Conservation (phyloP, 2,797 vertebrate genomes). For the Euthynnus affinis region DNA sequence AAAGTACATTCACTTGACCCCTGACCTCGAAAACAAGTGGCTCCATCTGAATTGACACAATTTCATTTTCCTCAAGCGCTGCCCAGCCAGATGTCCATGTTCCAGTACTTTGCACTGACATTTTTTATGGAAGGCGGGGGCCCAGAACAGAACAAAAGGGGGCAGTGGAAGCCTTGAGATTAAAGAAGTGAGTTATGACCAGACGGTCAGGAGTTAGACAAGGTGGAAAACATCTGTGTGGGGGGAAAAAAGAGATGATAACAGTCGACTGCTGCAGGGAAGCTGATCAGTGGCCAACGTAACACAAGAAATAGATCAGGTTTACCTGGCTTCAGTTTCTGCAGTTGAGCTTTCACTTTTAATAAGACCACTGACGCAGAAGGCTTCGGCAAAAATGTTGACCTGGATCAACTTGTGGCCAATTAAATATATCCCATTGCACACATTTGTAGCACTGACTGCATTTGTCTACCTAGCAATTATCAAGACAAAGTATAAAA, state of each 20-base stretch:
- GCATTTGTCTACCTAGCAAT: background rate
- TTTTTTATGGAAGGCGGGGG: slow-evolving; percentile 10
- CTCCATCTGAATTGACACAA: slow-evolving; percentile 38
- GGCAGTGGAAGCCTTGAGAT: slow-evolving; percentile 2
- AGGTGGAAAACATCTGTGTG: background rate
- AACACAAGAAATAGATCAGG: background rate
- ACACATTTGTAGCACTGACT: no score
- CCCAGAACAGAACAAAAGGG: background rate
- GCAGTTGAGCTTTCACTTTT: background rate
- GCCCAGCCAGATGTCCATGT: slow-evolving; percentile 22
- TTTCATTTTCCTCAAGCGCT: slow-evolving; percentile 30
- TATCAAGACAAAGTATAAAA: background rate
- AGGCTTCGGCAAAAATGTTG: background rate
- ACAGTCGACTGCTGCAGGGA: background rate
- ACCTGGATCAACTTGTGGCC: background rate
- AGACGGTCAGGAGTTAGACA: background rate
- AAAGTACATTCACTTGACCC: slow-evolving; percentile 48
- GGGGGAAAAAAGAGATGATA: background rate
- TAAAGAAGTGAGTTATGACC: background rate
- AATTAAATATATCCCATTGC: background rate
- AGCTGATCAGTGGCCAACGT: background rate
- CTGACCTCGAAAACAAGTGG: slow-evolving; percentile 42
- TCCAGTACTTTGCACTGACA: slow-evolving; percentile 29
- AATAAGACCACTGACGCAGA: background rate
- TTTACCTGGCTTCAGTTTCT: background rate